Evolutionary conservation across 2,113 vertebrate genomes (phyloP).

Genomic region (Callipepla squamata): DNA sequence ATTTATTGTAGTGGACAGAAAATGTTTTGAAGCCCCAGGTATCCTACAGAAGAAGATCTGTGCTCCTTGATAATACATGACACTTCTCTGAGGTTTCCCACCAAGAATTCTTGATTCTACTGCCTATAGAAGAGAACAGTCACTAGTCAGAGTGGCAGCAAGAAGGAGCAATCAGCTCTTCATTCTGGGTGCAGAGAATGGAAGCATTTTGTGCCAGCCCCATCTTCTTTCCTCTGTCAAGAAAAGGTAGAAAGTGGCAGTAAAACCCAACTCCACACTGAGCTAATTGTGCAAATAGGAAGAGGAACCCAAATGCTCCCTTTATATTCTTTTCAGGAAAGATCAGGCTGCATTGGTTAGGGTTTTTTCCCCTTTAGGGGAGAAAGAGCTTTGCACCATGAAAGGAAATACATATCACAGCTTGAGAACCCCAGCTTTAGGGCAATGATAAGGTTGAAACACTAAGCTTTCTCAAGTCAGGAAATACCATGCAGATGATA

Average conservation of each 20-base stretch:
- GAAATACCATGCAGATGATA: conserved; percentile 57
- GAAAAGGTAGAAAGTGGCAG: background rate
- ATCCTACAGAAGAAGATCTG: background rate
- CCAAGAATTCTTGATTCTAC: background rate
- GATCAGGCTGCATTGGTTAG: background rate
- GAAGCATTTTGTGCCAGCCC: background rate
- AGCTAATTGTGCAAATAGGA: background rate
- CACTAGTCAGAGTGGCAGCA: background rate
- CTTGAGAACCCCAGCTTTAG: conserved; percentile 30
- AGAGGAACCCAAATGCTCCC: background rate
- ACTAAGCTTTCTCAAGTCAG: conserved; percentile 24
- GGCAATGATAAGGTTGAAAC: conserved; percentile 32
- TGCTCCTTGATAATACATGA: background rate
- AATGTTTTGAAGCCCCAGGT: background rate
- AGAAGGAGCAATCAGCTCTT: background rate
- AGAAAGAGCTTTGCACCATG: background rate
- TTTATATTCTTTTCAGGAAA: background rate
- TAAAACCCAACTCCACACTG: background rate
- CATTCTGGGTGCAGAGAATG: background rate
- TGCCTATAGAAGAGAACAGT: background rate
- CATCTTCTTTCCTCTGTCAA: background rate
- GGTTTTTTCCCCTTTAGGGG: background rate
- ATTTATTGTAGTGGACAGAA: background rate
- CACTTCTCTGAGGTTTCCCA: background rate
- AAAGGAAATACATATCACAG: conserved; percentile 30